Conservation (phyloP, 2,113 vertebrate genomes). For the Sylvia atricapilla region DNA sequence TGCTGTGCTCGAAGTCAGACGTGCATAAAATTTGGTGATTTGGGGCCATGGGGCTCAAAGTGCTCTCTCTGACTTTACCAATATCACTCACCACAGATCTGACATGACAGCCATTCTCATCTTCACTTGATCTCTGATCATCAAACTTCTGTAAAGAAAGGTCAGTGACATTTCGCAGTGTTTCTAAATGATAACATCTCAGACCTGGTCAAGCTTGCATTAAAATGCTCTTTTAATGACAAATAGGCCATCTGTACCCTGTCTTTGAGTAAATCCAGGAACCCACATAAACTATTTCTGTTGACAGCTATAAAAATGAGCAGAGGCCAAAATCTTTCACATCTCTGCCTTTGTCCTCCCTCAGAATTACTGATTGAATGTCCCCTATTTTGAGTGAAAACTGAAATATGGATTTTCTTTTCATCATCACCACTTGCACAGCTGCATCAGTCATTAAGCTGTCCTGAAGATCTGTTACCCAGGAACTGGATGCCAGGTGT, state of each 20-base stretch:
- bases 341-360: conserved; percentile 36
- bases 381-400: conserved; percentile 33
- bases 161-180: neutral
- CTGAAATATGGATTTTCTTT: conserved; percentile 71
- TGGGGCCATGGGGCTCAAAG: neutral
- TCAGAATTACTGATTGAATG: conserved; percentile 53
- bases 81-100: neutral
- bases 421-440: conserved; percentile 59
- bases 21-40: neutral
- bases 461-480: conserved; percentile 66
- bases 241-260: neutral
- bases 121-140: neutral
- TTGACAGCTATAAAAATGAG: conserved; percentile 45
- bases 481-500: conserved; percentile 45
- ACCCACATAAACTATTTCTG: conserved; percentile 8
- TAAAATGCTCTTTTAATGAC: conserved; percentile 37
- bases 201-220: neutral
- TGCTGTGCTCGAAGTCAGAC: neutral
- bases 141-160: neutral
- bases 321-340: conserved; percentile 27
- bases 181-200: neutral
- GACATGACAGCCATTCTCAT: neutral
- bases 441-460: conserved; percentile 68
- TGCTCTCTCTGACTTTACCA: neutral
- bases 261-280: conserved; percentile 9